Evolutionary conservation across 2,888 invertebrate species (phyloP).

Genomic region (Mamestra brassicae): DNA sequence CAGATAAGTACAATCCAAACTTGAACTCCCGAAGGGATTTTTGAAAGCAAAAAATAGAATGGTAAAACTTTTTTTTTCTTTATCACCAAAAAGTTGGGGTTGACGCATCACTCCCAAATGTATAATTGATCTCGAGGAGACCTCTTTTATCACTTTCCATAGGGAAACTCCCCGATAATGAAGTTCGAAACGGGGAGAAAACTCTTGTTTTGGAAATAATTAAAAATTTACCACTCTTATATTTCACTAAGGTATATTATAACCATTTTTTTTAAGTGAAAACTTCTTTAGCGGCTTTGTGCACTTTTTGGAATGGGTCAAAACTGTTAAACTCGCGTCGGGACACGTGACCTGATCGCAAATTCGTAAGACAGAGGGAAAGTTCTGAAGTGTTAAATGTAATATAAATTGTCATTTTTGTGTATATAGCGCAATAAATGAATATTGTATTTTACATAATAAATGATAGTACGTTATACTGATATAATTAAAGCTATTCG

Average conservation of each 20-base stretch:
- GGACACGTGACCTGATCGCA: no score
- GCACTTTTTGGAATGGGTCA: no score
- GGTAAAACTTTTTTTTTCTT: slow-evolving; percentile 56
- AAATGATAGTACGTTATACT: no score
- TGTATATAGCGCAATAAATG: no score
- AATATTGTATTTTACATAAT: no score
- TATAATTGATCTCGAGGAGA: slow-evolving; percentile 68
- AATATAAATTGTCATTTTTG: no score
- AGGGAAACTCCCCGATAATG: slow-evolving; percentile 23
- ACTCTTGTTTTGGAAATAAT: slow-evolving; percentile 1
- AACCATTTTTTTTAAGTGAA: no score
- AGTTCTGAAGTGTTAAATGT: no score
- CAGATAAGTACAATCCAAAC: slow-evolving; percentile 44
- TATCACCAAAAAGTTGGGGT: slow-evolving; percentile 59
- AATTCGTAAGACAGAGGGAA: no score
- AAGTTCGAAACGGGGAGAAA: slow-evolving; percentile 4
- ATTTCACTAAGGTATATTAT: neutral
- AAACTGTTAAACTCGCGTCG: no score
- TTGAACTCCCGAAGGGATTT: slow-evolving; percentile 27
- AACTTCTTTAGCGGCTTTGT: no score
- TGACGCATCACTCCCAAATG: slow-evolving; percentile 66
- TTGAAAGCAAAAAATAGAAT: slow-evolving; percentile 29
- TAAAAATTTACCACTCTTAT: neutral
- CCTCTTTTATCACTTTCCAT: slow-evolving; percentile 45
- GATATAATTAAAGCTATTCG: no score